These are phyloP conservation scores for Choristoneura rosaceana DNA, from an alignment of 2,888 invertebrate genomes.

Conservation along the genomic window DNA sequence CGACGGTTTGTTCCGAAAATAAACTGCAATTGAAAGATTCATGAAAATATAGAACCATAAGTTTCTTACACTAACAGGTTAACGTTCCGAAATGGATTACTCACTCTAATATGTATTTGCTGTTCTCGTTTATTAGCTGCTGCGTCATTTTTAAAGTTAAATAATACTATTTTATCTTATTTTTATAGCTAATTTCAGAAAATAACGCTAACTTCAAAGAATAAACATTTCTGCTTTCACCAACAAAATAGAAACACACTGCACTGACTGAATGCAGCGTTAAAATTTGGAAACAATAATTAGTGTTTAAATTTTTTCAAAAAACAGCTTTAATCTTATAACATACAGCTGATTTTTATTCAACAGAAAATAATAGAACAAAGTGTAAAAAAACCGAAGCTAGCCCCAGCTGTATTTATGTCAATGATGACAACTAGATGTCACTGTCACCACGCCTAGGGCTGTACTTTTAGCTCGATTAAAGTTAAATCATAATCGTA, in stretches of 20 bases:
- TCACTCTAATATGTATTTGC: constrained; percentile 82
- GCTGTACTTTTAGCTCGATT: not conserved
- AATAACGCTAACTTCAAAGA: constrained; percentile 22
- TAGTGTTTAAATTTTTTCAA: not conserved
- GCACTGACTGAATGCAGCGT: not conserved
- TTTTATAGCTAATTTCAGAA: constrained; percentile 6
- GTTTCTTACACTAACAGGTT: constrained; percentile 17
- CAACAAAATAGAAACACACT: constrained; percentile 14
- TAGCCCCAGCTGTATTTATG: not conserved
- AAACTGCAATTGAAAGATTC: constrained; percentile 81
- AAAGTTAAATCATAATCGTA: not conserved
- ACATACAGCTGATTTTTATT: not conserved
- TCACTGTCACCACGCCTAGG: constrained; percentile 6
- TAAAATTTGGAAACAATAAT: not conserved
- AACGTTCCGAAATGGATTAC: constrained; percentile 48
- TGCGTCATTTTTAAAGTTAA: constrained; percentile 65
- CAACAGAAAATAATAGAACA: not conserved
- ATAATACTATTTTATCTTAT: constrained; percentile 15
- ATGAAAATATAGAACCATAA: not conserved
- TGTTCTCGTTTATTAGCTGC: constrained; percentile 76
- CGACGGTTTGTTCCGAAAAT: constrained; percentile 90
- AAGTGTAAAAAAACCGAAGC: not conserved
- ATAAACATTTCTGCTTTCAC: constrained; percentile 30
- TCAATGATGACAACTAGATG: constrained; percentile 1
- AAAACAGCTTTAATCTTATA: not conserved